These are phyloP conservation scores for Rhynchomys soricoides DNA, from an alignment of 2,113 vertebrate genomes.

Conservation along the genomic window DNA sequence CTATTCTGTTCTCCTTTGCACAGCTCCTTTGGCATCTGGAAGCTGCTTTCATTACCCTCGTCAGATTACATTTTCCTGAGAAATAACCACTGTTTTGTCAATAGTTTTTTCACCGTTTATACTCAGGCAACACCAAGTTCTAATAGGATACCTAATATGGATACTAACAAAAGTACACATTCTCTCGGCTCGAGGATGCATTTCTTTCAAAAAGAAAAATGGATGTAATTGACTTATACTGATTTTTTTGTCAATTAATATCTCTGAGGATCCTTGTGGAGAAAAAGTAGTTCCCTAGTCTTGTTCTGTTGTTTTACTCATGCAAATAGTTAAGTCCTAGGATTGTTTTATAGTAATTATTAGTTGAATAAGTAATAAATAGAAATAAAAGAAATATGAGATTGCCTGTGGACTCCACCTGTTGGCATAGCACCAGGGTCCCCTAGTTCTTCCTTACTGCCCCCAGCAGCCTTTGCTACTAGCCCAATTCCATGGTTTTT, in stretches of 20 bases:
- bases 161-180: constrained; percentile 8
- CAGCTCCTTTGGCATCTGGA: not conserved
- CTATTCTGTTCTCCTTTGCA: constrained; percentile 7
- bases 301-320: not conserved
- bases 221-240: not conserved
- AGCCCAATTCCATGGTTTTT: not conserved
- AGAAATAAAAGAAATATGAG: not conserved
- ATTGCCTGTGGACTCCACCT: not conserved
- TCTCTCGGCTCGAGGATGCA: not conserved
- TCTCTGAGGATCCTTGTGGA: not conserved
- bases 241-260: not conserved
- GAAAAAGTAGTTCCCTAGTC: not conserved
- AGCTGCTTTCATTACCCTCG: not conserved
- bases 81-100: not conserved
- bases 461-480: not conserved
- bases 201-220: not conserved
- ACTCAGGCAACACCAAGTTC: not conserved
- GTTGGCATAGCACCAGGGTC: not conserved
- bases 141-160: not conserved
- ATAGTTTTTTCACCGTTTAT: not conserved
- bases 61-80: constrained; percentile 3
- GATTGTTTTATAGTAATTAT: not conserved
- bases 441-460: not conserved
- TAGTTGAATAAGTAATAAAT: not conserved
- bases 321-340: not conserved